These are phyloP conservation scores for Hypotaenidia okinawae DNA, from an alignment of 2,797 vertebrate species.

Conservation along the genomic window DNA sequence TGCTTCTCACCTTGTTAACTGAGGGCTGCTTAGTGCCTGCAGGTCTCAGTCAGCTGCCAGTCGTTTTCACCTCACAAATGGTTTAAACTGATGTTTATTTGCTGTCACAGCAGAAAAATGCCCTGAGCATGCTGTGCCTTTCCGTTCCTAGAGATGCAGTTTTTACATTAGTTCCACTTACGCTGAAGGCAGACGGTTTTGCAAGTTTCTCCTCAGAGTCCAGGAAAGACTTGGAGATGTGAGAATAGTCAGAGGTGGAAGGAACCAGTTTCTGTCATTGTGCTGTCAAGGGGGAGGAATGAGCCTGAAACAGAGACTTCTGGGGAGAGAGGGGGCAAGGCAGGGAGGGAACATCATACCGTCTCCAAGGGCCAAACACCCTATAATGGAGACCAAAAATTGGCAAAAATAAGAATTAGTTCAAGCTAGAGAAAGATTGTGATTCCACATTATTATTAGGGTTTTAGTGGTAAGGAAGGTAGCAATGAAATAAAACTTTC, in stretches of 20 bases:
- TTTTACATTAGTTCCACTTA: not conserved
- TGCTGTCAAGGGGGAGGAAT: not conserved
- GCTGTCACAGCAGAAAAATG: not conserved
- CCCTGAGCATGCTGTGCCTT: not conserved
- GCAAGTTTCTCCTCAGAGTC: not conserved
- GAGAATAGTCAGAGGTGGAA: not conserved
- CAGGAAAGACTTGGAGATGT: not conserved
- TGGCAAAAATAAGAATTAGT: not conserved
- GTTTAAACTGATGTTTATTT: not conserved
- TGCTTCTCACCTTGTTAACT: not conserved
- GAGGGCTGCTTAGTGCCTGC: not conserved
- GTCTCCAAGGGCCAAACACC: not conserved
- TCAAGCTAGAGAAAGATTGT: not conserved
- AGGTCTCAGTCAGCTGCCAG: not conserved
- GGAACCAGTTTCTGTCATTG: not conserved
- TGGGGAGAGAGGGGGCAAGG: no score
- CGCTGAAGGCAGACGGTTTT: not conserved
- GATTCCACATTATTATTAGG: not conserved
- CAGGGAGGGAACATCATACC: not conserved
- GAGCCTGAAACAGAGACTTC: not conserved
- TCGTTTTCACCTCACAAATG: not conserved
- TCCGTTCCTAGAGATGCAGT: not conserved
- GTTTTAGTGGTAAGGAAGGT: not conserved
- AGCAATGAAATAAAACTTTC: not conserved
- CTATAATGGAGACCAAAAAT: not conserved